Base-by-base conservation (phyloP, 2,113 vertebrate species). In the Menura novaehollandiae region DNA sequence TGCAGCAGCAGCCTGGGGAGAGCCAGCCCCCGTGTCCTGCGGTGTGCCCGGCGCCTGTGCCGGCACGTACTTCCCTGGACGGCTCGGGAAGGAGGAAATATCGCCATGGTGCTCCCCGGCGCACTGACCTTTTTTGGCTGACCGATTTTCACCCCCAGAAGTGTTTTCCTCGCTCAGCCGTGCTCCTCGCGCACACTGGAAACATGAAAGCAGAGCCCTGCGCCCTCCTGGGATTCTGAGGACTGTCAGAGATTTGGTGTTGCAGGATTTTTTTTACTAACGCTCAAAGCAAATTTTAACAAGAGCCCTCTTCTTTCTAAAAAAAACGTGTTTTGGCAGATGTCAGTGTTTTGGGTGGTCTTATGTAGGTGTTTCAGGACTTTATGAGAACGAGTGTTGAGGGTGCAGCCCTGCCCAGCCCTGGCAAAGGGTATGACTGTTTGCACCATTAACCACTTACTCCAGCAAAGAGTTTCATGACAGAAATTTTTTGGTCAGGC, bases 41-140 rank as follows among this genome's bases (percentile, higher is more conserved):
- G 0, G 55, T 43, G 69, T 89, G 52, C 69, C 51, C 0, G 3
- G 11, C 0, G 8, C 64, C 86, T 39, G 21, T 56, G 46, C 41
- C 1, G 1, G 66, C 79, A 64, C 1, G 0, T 0, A 5, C 49
- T 80, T 9, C 30, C 44, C 41, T 0, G 2, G 49, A 23, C 1
- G 1, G 13, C 67, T 83, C 1, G 0, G 43, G n/a, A 24, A 53
- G 73, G 55, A 79, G 33, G 53, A 56, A 84, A 51, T 12, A 27
- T 2, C 4, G 0, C 0, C 0, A 46, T 10, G 10, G 13, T 37
- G 28, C n/a, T 69, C 58, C 35, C 63, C 0, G 0, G 64, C 0
- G 0, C 41, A 17, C 4, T 35, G 88, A 58, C 41, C 39, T 17
- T 46, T 41, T 27, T 63, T 71, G 74, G 69, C 53, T 91, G 80